Evolutionary conservation across 2,113 vertebrate genomes (phyloP).

Genomic region (Alouatta palliata): DNA sequence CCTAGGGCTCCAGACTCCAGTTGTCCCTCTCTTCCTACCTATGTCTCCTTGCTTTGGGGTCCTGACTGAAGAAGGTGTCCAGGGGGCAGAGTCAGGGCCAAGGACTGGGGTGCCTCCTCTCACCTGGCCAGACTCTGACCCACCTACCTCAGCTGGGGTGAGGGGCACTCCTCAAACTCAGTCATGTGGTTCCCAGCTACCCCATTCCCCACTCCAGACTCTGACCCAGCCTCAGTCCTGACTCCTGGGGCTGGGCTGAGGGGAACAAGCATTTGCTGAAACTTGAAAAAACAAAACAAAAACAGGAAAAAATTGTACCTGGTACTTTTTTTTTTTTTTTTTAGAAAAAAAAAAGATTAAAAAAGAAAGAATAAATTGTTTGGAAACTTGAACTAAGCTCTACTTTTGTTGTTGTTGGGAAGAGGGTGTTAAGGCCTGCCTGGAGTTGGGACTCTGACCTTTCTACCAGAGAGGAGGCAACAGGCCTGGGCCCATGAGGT

Average conservation of each 20-base stretch:
- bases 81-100: conserved; percentile 72
- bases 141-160: conserved; percentile 76
- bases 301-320: conserved; percentile 61
- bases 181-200: conserved; percentile 68
- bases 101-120: conserved; percentile 65
- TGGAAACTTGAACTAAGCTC: conserved; percentile 70
- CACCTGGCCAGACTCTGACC: conserved; percentile 73
- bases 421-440: not conserved
- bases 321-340: conserved; percentile 76
- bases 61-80: conserved; percentile 74
- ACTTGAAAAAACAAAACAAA: conserved; percentile 78
- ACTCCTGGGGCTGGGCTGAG: conserved; percentile 64
- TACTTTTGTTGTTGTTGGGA: conserved; percentile 44
- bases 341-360: conserved; percentile 16
- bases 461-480: not conserved
- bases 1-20: conserved; percentile 47
- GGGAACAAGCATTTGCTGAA: conserved; percentile 76
- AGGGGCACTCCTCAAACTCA: conserved; percentile 69
- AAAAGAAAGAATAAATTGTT: conserved; percentile 80
- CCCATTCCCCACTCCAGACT: conserved; percentile 61
- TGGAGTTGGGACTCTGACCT: not conserved
- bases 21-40: conserved; percentile 45
- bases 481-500: not conserved
- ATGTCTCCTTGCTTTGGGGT: conserved; percentile 66
- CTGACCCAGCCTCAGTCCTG: conserved; percentile 61